Base-by-base conservation (phyloP, 2,113 vertebrate genomes). In the Nematolebias whitei region DNA sequence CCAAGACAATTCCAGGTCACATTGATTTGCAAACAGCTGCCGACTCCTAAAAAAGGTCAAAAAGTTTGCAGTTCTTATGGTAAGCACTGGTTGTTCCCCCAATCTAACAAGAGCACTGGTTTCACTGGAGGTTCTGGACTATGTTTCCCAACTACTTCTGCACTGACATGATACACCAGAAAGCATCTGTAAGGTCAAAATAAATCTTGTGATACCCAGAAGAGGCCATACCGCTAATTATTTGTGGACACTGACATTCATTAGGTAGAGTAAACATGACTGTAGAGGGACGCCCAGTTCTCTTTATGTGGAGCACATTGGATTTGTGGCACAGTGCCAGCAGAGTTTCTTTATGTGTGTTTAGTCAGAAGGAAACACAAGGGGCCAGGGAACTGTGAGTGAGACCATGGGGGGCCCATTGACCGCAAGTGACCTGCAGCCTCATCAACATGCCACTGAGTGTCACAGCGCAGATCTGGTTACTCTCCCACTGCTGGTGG, bases 401-500 rank as follows among this genome's bases (percentile, higher is more conserved):
- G 86, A 80, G 83, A 74, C 85, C 79, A 75, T 82, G 83, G 86
- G 89, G 87, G 87, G 87, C 85, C 88, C 78, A 87, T 86, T 91
- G 88, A 80, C 89, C 86, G 64, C 79, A 85, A 79, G 66, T 91
- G 92, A 92, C 90, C 90, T 89, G 82, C 82, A 90, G 92, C 84
- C 88, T 91, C 88, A 91, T 92, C 88, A 88, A 90, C 85, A 89
- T 89, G 90, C 89, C 90, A 90, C 89, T 86, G 85, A 86, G 79
- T 87, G 86, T 80, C 86, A 87, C 68, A 84, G 81, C 67, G 64
- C 76, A 82, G 81, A 77, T 85, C 75, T 63, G 79, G 58, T 70
- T 80, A 77, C 83, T 82, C 85, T 83, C 87, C 83, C 80, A 78
- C 82, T 77, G 85, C 58, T 41, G 75, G 68, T 69, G 76, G 22